phyloP scores from a whole-genome alignment of 2,113 vertebrate genomes.

The Rhipidura dahli region DNA sequence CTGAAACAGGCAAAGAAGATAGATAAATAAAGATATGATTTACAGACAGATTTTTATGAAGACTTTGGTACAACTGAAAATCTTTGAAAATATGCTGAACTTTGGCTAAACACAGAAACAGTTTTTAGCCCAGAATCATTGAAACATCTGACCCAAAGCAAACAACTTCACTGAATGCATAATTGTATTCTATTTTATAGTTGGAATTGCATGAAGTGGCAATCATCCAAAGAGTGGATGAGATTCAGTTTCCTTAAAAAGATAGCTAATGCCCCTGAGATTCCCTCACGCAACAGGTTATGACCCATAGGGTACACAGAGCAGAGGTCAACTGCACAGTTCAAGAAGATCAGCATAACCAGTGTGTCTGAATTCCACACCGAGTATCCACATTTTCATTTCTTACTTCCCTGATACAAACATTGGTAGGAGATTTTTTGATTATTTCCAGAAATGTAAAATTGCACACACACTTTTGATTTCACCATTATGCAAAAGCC shows the following conservation, averaged over 20 bases:
- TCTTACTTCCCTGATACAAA: background rate
- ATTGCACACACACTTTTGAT: background rate
- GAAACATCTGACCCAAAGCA: background rate
- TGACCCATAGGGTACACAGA: background rate
- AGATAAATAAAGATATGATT: background rate
- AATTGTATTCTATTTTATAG: background rate
- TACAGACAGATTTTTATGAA: background rate
- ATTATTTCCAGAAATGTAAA: background rate
- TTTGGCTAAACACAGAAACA: background rate
- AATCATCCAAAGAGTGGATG: background rate
- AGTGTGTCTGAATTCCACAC: background rate
- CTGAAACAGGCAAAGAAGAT: background rate
- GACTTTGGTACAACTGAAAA: background rate
- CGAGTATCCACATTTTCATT: background rate
- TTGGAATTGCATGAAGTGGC: background rate
- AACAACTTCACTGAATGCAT: background rate
- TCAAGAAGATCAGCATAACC: background rate
- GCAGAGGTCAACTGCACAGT: background rate
- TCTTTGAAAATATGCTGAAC: background rate
- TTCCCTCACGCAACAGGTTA: background rate
- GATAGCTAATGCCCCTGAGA: background rate
- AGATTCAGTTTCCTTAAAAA: background rate
- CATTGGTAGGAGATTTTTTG: background rate
- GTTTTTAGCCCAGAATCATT: background rate
- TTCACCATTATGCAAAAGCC: background rate